Evolutionary conservation across 2,888 invertebrate genomes (phyloP).

Genomic region (Acrocyrtus sp.): DNA sequence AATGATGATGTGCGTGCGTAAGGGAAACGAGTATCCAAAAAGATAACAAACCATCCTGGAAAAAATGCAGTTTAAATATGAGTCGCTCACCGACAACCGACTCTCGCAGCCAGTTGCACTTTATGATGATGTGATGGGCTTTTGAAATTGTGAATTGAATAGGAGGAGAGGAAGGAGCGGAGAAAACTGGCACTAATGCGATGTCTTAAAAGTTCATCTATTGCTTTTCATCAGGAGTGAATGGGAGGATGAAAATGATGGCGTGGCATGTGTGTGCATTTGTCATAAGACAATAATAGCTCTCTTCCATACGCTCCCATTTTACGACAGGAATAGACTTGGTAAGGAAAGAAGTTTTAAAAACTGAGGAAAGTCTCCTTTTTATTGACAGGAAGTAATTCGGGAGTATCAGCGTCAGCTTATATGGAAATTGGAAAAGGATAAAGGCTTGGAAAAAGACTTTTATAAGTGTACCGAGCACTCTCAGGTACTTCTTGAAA

Average conservation of each 20-base stretch:
- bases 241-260: too few relatives aligned
- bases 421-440: conserved; percentile 9
- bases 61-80: too few relatives aligned
- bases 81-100: too few relatives aligned
- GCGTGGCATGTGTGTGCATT: conserved; percentile 34
- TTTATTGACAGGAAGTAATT: conserved; percentile 29
- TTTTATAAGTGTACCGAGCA: too few relatives aligned
- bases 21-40: conserved; percentile 13
- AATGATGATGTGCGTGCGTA: conserved; percentile 18
- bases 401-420: background rate
- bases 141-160: background rate
- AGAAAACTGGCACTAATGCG: too few relatives aligned
- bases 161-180: background rate
- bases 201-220: too few relatives aligned
- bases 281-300: conserved; percentile 36
- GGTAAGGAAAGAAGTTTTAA: background rate
- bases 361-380: conserved; percentile 19
- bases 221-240: too few relatives aligned
- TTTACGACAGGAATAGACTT: too few relatives aligned
- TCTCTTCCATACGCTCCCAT: too few relatives aligned
- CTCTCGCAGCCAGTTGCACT: background rate
- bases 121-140: background rate
- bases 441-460: too few relatives aligned
- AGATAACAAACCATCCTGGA: background rate
- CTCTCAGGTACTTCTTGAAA: too few relatives aligned